phyloP scores from a whole-genome alignment of 2,113 vertebrate genomes.

The Australoheros scitulus region DNA sequence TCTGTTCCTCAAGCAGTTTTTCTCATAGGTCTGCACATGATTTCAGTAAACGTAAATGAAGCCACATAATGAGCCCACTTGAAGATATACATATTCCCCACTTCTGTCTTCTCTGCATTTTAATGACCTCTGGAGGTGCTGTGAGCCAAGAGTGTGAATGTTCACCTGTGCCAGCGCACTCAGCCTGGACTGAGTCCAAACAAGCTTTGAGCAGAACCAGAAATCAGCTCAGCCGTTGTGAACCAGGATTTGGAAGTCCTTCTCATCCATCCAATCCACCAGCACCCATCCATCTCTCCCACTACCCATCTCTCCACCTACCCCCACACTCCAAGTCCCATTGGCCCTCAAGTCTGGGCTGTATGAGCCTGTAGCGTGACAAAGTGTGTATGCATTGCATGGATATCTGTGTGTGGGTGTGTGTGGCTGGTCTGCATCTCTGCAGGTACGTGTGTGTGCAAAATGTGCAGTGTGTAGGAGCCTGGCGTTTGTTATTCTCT shows the following conservation, averaged over 20 bases:
- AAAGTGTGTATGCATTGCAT: slow-evolving; percentile 23
- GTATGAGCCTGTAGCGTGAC: slow-evolving; percentile 45
- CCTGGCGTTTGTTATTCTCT: slow-evolving; percentile 80
- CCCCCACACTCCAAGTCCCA: slow-evolving; percentile 36
- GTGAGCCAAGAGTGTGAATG: slow-evolving; percentile 55
- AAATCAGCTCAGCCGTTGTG: slow-evolving; percentile 28
- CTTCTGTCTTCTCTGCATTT: slow-evolving; percentile 46
- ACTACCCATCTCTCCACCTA: slow-evolving; percentile 46
- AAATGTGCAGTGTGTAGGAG: slow-evolving; percentile 62
- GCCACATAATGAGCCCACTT: slow-evolving; percentile 44
- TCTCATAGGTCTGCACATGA: slow-evolving; percentile 51
- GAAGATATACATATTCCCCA: slow-evolving; percentile 53
- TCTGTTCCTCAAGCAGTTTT: slow-evolving; percentile 42
- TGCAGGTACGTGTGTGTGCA: slow-evolving; percentile 52
- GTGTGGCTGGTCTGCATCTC: slow-evolving; percentile 27
- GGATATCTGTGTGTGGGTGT: slow-evolving; percentile 18
- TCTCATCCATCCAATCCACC: slow-evolving; percentile 47
- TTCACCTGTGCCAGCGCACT: slow-evolving; percentile 71
- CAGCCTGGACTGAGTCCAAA: slow-evolving; percentile 57
- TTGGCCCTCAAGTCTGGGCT: slow-evolving; percentile 37
- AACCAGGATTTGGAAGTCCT: slow-evolving; percentile 54
- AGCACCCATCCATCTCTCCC: slow-evolving; percentile 46
- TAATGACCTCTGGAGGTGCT: slow-evolving; percentile 55
- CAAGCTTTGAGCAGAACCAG: slow-evolving; percentile 64
- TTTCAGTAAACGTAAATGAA: slow-evolving; percentile 56